Base-by-base conservation (phyloP, 2,888 invertebrate genomes). In the Platycheirus albimanus region DNA sequence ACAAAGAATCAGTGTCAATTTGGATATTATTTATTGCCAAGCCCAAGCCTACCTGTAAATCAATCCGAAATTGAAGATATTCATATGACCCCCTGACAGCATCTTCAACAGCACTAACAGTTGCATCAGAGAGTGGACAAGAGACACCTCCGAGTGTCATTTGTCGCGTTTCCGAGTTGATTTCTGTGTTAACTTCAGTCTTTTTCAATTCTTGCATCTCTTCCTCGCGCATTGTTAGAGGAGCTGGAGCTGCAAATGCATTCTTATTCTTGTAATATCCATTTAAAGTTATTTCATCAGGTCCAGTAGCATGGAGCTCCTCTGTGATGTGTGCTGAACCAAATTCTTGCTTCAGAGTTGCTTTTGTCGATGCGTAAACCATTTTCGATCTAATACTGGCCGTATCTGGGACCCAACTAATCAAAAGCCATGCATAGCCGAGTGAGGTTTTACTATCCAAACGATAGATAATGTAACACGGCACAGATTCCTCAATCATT, bases 321-420 rank as follows among this genome's bases (percentile, higher is more conserved):
- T 98, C 97, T 87, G 96, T 96, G 76, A 99, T 98, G 87, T 97
- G 96, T 0, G 97, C 95, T 4, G 96, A 95, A 0, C 99, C 99
- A 91, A 99, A 99, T 90, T 99, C 98, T 88, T 95, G 95, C 90
- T 99, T 99, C 28, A 99, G 92, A 0, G 99, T 99, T 0, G 99
- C 97, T 91, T 98, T 97, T 0, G 99, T 99, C 0, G 98, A 98
- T 0, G 99, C 99, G 88, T 98, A 98, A 66, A 99, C 92, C 99
- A 99, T 99, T 91, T 99, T 99, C 30, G 87, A 86, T 72, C 99
- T 92, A 3, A 99, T 95, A 0, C 96, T 94, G 0, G 98, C 96
- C 71, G 93, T 94, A 88, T 99, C 99, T 0, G 99, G 99, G 0
- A 96, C 97, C 97, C 98, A 99, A 87, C 96, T 96, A 66, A 98